Evolutionary conservation across 2,113 vertebrate genomes (phyloP).

Genomic region (Camarhynchus parvulus): DNA sequence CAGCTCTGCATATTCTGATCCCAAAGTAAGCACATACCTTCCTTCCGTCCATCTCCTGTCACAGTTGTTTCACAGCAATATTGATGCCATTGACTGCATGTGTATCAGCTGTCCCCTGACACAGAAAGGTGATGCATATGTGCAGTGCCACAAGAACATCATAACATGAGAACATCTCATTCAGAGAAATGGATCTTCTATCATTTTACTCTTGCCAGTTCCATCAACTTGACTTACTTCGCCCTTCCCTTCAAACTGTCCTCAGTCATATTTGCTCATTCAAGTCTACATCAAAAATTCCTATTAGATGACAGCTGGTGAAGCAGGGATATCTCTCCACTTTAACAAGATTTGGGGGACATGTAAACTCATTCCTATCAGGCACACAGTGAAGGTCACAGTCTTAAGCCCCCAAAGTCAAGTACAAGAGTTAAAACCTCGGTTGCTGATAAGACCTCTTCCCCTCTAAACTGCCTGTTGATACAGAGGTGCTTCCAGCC

Average conservation of each 20-base stretch:
- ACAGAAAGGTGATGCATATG: not conserved
- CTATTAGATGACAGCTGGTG: not conserved
- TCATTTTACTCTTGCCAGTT: not conserved
- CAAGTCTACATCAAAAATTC: not conserved
- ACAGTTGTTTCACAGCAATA: not conserved
- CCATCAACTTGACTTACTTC: not conserved
- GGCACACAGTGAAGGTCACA: not conserved
- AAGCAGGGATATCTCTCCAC: not conserved
- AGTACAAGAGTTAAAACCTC: not conserved
- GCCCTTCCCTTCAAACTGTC: not conserved
- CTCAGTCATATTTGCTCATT: not conserved
- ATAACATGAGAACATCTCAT: not conserved
- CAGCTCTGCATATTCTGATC: not conserved
- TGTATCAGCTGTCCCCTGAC: not conserved
- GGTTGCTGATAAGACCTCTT: not conserved
- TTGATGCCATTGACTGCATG: rapidly evolving
- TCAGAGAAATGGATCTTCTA: not conserved
- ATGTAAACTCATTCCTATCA: not conserved
- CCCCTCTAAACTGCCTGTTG: not conserved
- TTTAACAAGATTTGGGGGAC: not conserved
- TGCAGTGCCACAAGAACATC: not conserved
- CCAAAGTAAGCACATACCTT: not conserved
- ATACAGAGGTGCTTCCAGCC: not conserved
- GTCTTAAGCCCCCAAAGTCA: not conserved
- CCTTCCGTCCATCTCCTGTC: not conserved